Conservation (phyloP, 1,140 invertebrate species). For the Paramacrobiotus metropolitanus region DNA sequence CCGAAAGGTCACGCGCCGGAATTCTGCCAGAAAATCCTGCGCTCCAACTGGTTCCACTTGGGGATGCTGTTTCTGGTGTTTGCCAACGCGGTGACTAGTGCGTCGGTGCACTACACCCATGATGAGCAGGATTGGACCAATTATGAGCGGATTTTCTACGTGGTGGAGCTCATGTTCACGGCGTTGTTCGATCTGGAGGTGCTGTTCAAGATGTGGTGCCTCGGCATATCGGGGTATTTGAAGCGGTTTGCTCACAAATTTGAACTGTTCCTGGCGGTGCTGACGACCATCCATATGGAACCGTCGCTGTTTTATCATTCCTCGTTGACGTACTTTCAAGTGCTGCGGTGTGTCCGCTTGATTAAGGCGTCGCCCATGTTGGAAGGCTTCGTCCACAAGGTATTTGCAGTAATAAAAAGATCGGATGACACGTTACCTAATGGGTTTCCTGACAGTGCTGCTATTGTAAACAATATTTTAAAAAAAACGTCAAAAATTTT, state of each 20-base stretch:
- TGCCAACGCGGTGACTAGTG: constrained; percentile 78
- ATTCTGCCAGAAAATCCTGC: constrained; percentile 60
- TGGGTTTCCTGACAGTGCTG: too few species aligned
- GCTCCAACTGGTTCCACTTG: constrained; percentile 61
- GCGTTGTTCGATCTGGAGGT: constrained; percentile 82
- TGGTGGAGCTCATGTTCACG: constrained; percentile 54
- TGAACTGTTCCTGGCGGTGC: constrained; percentile 72
- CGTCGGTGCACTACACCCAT: constrained; percentile 87
- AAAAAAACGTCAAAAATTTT: background rate
- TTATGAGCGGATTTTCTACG: background rate
- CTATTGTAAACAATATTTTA: too few species aligned
- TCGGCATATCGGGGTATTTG: constrained; percentile 78
- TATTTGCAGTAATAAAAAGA: too few species aligned
- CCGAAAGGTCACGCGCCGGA: constrained; percentile 48
- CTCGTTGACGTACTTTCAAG: constrained; percentile 86
- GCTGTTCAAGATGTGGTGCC: constrained; percentile 88
- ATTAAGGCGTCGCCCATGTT: constrained; percentile 96
- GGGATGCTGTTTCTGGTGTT: constrained; percentile 80
- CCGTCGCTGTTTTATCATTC: constrained; percentile 64
- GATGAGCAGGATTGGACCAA: constrained; percentile 29
- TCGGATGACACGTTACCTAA: too few species aligned
- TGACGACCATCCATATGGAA: constrained; percentile 82
- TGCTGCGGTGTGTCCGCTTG: constrained; percentile 67
- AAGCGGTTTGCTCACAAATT: constrained; percentile 94
- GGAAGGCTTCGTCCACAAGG: constrained; percentile 96